Base-by-base conservation (phyloP, 2,888 invertebrate species). In the Pyrochroa serraticornis region DNA sequence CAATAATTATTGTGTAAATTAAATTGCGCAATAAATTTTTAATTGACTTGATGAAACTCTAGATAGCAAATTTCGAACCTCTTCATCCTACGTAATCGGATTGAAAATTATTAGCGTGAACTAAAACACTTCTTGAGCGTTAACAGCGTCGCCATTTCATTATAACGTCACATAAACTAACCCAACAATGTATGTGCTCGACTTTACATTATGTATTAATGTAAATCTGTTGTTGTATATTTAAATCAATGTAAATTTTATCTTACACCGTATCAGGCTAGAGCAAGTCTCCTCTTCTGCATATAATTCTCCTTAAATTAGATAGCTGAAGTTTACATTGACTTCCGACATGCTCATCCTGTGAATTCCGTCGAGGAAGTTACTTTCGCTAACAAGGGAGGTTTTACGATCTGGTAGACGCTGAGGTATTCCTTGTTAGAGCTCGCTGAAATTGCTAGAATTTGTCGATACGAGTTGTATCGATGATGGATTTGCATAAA, bases 291-390 rank as follows among this genome's bases (percentile, higher is more conserved):
- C 8, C 39, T 12, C 37, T 39, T 44, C 38, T 8, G 47, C 37
- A 52, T 54, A 42, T 48, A 59, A 63, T 63, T 63, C 65, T 22
- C 47, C 50, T 33, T 52, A 60, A 63, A 63, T 65, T 65, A 63
- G 60, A 62, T 58, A 60, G 63, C 56, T 55, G 50, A 62, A 63
- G 55, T 65, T 65, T 62, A 60, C 63, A 60, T 60, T 45, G 58
- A 62, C 59, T 61, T 61, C 57, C 61, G 61, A 54, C 58, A 53
- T 46, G 53, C 56, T 64, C 64, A 54, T 64, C 61, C 59, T 49
- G 38, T 37, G 60, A 56, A 48, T 49, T 47, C 57, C 53, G 56
- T 22, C 22, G 43, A 58, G 59, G 53, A 58, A 60, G 43, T 54
- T 42, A 47, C 53, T 54, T 54, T 54, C 47, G 53, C 47, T 54